phyloP scores from a whole-genome alignment of 2,797 vertebrate genomes.

The Gadopsis marmoratus region DNA sequence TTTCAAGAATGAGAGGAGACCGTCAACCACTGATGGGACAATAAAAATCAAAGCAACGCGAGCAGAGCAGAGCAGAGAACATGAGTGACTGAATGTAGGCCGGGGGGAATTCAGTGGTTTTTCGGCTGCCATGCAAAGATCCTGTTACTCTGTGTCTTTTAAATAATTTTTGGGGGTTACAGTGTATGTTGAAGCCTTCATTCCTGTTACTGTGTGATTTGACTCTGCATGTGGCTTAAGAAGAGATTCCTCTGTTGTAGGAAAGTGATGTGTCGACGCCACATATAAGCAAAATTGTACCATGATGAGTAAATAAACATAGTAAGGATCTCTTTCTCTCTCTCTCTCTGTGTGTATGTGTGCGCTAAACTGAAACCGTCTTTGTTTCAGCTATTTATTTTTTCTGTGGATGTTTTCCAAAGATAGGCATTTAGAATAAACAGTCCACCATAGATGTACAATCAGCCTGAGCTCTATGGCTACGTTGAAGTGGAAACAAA shows the following conservation, averaged over 20 bases:
- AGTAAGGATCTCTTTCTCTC: not conserved
- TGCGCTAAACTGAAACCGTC: conserved; percentile 1
- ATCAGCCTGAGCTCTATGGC: conserved; percentile 37
- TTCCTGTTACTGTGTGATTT: conserved; percentile 25
- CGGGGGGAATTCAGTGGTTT: conserved; percentile 69
- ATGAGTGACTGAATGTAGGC: conserved; percentile 61
- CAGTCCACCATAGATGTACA: conserved; percentile 43
- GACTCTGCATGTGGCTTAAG: conserved; percentile 1
- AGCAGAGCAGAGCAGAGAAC: conserved; percentile 42
- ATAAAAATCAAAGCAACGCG: conserved; percentile 42
- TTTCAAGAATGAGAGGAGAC: conserved; percentile 44
- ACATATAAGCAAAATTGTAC: conserved; percentile 31
- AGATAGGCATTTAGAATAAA: conserved; percentile 57
- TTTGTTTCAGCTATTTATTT: conserved; percentile 27
- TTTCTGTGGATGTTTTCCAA: conserved; percentile 44
- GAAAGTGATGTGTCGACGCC: conserved; percentile 38
- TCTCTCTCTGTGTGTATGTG: not conserved
- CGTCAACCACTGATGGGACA: conserved; percentile 44
- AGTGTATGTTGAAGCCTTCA: conserved; percentile 3
- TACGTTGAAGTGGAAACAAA: conserved; percentile 47
- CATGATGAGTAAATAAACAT: conserved; percentile 48
- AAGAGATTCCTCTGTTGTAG: conserved; percentile 26
- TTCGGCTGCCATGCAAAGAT: conserved; percentile 39
- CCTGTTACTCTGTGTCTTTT: conserved; percentile 42
- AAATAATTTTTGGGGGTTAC: conserved; percentile 17